phyloP scores from a whole-genome alignment of 53 echinoderm and acorn worm species.

The Temnopleurus reevesii region DNA sequence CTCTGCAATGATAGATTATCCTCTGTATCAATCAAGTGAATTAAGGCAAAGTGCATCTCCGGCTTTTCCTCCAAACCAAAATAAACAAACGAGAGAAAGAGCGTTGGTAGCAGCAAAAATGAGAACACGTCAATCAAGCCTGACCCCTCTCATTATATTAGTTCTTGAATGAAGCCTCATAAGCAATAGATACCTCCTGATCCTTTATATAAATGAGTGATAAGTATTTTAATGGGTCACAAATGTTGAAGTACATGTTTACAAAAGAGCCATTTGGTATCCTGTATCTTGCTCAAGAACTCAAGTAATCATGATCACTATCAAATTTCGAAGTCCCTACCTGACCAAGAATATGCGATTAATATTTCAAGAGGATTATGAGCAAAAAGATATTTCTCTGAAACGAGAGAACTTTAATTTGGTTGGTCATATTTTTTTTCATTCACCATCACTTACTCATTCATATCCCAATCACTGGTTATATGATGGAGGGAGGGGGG shows the following conservation, averaged over 20 bases:
- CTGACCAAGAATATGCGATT: neutral
- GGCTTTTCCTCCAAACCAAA: conserved; percentile 30
- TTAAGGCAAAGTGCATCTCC: conserved; percentile 34
- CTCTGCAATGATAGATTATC: conserved; percentile 26
- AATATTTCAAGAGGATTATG: neutral
- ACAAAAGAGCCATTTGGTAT: too few relatives aligned
- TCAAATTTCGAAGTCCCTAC: neutral
- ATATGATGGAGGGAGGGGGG: neutral
- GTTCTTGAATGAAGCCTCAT: too few relatives aligned
- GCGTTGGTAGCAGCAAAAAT: neutral
- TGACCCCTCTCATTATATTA: too few relatives aligned
- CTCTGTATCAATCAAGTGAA: conserved; percentile 7
- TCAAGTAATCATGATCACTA: too few relatives aligned
- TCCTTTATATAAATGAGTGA: too few relatives aligned
- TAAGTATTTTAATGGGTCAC: too few relatives aligned
- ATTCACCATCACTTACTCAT: conserved; percentile 33
- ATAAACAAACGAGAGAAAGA: conserved; percentile 15
- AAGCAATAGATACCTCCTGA: too few relatives aligned
- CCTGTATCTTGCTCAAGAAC: too few relatives aligned
- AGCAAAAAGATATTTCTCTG: neutral
- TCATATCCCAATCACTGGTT: too few relatives aligned
- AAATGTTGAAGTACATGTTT: too few relatives aligned
- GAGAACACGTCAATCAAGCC: neutral
- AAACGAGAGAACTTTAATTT: conserved; percentile 1
- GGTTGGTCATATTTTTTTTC: neutral